These are phyloP conservation scores for Branchinecta sandiegonensis DNA, from an alignment of 2,888 invertebrate genomes.

Conservation along the genomic window DNA sequence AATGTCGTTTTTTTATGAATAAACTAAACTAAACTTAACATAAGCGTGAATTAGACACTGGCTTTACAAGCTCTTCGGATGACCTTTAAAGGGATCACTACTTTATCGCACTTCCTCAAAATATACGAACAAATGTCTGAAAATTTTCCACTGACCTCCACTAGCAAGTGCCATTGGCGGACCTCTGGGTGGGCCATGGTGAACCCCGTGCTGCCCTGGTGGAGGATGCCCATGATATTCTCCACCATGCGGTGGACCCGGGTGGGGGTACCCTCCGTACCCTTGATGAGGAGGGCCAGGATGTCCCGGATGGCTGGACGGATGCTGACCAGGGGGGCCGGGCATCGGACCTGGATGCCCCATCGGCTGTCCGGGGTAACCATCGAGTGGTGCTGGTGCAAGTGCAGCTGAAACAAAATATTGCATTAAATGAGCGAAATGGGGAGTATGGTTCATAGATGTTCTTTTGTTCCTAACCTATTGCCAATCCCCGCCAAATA, in stretches of 20 bases:
- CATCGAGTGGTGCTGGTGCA: slow-evolving; percentile 1
- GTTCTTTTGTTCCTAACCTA: too few species aligned
- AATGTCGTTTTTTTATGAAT: too few species aligned
- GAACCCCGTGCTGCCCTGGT: slow-evolving; percentile 25
- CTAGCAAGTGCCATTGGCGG: background rate
- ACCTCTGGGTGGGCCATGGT: slow-evolving; percentile 24
- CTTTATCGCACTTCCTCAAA: too few species aligned
- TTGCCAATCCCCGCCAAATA: too few species aligned
- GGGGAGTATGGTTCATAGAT: too few species aligned
- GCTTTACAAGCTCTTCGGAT: too few species aligned
- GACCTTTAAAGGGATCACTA: too few species aligned
- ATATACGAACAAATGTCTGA: background rate
- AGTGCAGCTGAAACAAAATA: background rate
- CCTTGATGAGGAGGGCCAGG: slow-evolving; percentile 26
- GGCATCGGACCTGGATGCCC: slow-evolving; percentile 24
- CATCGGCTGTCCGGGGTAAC: slow-evolving; percentile 4
- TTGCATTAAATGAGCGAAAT: too few species aligned
- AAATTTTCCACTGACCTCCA: background rate
- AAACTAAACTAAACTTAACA: too few species aligned
- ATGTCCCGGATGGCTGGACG: slow-evolving; percentile 27
- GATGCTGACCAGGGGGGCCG: slow-evolving; percentile 27
- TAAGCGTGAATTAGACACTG: too few species aligned
- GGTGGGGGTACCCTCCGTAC: slow-evolving; percentile 25
- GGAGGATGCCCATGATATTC: slow-evolving; percentile 25
- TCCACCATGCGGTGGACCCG: slow-evolving; percentile 27